A percentile compares a stretch with the other conserved stretches of the same genome.
Conservation (phyloP, 2,113 vertebrate genomes). For the Pelmatolapia mariae region DNA sequence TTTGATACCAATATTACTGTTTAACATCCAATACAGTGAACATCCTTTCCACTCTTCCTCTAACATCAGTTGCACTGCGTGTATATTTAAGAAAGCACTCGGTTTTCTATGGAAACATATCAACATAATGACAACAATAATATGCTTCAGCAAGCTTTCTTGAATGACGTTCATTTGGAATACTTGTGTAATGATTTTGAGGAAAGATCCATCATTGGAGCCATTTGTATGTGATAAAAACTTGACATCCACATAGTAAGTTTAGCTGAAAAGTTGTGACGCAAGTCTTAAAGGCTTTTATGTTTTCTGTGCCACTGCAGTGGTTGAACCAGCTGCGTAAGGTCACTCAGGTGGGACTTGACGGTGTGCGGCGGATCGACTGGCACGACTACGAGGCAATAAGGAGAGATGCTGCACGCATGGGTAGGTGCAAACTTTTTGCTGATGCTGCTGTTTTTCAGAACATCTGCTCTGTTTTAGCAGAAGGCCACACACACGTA, state of each 20-base stretch:
- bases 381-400: conserved; percentile 89
- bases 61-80: neutral
- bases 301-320: conserved; percentile 48
- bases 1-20: neutral
- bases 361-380: conserved; percentile 78
- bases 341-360: conserved; percentile 52
- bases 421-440: conserved; percentile 66
- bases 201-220: too few species aligned
- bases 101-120: neutral
- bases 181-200: neutral
- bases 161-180: neutral
- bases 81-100: neutral
- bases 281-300: neutral
- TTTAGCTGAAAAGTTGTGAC: neutral
- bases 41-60: neutral
- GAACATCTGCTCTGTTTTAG: neutral
- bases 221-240: neutral
- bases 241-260: neutral
- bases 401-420: conserved; percentile 77
- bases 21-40: neutral
- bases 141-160: neutral
- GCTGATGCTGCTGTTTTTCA: neutral
- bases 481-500: neutral
- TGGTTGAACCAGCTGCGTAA: conserved; percentile 64
- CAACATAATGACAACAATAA: neutral